Base-by-base conservation (phyloP, 2,113 vertebrate species). In the Microcebus tavaratra region DNA sequence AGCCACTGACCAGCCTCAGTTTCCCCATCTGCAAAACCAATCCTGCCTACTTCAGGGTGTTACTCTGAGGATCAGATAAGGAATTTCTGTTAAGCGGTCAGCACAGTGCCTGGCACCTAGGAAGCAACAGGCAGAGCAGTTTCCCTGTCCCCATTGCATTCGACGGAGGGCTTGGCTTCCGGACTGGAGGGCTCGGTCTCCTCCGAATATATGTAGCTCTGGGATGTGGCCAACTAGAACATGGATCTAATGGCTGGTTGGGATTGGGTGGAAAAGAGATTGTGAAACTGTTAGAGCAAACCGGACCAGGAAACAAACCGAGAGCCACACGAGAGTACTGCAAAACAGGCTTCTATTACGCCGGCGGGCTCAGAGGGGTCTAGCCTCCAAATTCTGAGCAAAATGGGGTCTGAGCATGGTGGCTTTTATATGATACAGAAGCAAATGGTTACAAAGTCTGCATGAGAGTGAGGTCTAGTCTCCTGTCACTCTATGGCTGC, bases 201-300 rank as follows among this genome's bases (percentile, higher is more conserved):
- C 67, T 55, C 36, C 5, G 36, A 6, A 11, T 4, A 3, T 0
- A 18, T 0, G 3, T 1, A 0, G 36, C 21, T 72, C 87, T 78
- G 68, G 20, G 25, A 27, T 6, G 18, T 27, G 42, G 25, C 9
- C 59, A 8, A 3, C 45, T 23, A 31, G 23, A 72, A 18, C 14
- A 1, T 67, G 91, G 72, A 14, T 2, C 27, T 39, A 6, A 42
- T 11, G 25, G 21, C 45, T 8, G 2, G 13, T 55, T 34, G 14
- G 39, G 18, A 67, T 57, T 1, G 0, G 70, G 1, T 34, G 14
- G 45, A 75, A 90, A 78, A 65, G 23, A 80, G 59, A 68, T 2
- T 11, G 42, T 34, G 86, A 87, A 68, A 48, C 48, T 48, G 48
- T 48, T 48, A 48, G 9, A 48, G 48, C 48, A 48, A 48, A 48